Evolutionary conservation across 2,888 invertebrate genomes (phyloP).

Genomic region (Drosophila lutescens): DNA sequence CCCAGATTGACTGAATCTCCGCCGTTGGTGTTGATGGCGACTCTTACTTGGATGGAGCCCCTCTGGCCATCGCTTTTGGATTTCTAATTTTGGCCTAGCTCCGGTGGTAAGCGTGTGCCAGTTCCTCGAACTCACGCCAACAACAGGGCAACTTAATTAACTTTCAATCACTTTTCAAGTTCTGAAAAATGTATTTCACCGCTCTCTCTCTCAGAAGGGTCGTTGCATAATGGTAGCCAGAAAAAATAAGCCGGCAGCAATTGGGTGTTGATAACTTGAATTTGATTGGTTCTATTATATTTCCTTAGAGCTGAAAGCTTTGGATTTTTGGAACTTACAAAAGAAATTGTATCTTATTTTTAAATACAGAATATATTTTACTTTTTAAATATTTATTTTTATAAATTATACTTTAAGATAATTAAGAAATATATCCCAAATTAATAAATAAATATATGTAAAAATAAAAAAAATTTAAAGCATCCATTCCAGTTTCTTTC

Average conservation of each 20-base stretch:
- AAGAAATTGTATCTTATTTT: not conserved
- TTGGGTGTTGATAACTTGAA: not conserved
- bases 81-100: conserved; percentile 44
- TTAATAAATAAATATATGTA: no score
- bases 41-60: conserved; percentile 64
- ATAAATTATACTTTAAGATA: no score
- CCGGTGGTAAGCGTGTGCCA: conserved; percentile 43
- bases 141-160: conserved; percentile 66
- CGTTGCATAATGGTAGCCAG: conserved; percentile 29
- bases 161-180: conserved; percentile 59
- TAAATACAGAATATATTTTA: no score
- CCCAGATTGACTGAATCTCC: conserved; percentile 10
- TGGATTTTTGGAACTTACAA: no score
- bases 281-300: not conserved
- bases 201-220: conserved; percentile 14
- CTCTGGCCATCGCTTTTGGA: conserved; percentile 50
- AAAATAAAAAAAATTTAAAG: not conserved
- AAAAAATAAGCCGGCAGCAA: not conserved
- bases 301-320: not conserved
- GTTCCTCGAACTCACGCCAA: conserved; percentile 66
- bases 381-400: no score
- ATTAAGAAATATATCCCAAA: no score
- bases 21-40: conserved; percentile 75
- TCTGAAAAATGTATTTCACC: conserved; percentile 32
- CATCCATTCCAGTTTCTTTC: not conserved